Evolutionary conservation across 2,113 vertebrate genomes (phyloP).

Genomic region (Callipepla californica): DNA sequence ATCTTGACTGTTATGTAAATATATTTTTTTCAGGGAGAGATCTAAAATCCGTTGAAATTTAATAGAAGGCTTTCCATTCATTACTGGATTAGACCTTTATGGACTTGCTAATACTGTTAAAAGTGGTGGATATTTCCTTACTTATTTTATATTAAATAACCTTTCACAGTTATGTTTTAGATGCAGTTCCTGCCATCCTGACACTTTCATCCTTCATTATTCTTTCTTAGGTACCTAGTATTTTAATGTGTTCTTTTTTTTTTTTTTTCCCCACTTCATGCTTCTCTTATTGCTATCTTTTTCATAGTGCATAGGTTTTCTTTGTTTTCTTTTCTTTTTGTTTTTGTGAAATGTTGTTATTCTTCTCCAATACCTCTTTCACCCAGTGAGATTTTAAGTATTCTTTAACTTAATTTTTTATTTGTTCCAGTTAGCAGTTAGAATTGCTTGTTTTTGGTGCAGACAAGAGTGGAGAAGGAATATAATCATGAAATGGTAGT

Average conservation of each 20-base stretch:
- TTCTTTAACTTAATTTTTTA: neutral
- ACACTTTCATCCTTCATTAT: neutral
- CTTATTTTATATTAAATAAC: neutral
- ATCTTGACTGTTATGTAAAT: neutral
- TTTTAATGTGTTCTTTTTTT: neutral
- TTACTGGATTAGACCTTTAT: neutral
- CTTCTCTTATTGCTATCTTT: neutral
- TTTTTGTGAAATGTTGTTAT: neutral
- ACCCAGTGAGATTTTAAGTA: neutral
- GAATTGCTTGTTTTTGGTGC: neutral
- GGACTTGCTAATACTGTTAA: slow-evolving; percentile 1
- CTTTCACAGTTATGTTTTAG: neutral
- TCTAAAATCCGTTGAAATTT: neutral
- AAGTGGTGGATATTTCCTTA: neutral
- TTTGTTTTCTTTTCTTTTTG: neutral
- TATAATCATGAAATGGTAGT: neutral
- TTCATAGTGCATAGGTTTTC: neutral
- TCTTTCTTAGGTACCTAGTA: neutral
- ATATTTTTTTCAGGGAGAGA: neutral
- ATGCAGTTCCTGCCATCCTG: neutral
- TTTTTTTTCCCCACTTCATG: neutral
- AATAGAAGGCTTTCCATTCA: neutral
- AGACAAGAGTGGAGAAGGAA: neutral
- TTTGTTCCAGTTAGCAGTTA: neutral
- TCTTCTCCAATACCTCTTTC: neutral